Evolutionary conservation across 2,113 vertebrate species (phyloP).

Genomic region (Choloepus hoffmanni): DNA sequence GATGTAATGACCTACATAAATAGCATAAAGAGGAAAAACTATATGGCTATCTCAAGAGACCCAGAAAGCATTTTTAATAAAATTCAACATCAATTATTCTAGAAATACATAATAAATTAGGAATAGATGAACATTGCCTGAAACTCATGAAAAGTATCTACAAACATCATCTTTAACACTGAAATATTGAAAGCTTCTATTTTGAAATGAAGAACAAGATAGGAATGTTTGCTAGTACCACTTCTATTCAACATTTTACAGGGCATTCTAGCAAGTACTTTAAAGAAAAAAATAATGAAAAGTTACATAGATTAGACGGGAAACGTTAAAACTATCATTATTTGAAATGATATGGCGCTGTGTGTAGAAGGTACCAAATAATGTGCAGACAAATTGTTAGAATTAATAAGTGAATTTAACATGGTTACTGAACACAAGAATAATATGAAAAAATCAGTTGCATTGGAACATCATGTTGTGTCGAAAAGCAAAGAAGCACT

Average conservation of each 20-base stretch:
- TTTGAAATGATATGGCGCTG: background rate
- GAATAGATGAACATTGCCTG: background rate
- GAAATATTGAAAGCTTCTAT: background rate
- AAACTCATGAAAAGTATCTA: background rate
- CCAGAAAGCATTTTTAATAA: background rate
- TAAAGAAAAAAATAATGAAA: background rate
- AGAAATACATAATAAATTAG: background rate
- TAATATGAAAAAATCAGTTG: background rate
- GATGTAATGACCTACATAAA: background rate
- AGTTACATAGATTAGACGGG: background rate
- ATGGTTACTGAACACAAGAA: background rate
- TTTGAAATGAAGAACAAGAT: background rate
- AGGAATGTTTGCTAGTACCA: background rate
- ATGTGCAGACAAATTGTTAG: background rate
- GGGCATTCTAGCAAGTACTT: background rate
- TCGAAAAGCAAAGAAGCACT: background rate
- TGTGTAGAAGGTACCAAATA: background rate
- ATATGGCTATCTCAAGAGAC: background rate
- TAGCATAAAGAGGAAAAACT: background rate
- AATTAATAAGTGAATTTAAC: background rate
- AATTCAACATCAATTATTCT: background rate
- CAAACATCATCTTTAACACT: background rate
- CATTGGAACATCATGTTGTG: background rate
- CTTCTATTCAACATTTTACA: background rate
- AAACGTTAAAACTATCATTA: background rate